Conservation (phyloP, 2,113 vertebrate species). For the Helogale parvula region DNA sequence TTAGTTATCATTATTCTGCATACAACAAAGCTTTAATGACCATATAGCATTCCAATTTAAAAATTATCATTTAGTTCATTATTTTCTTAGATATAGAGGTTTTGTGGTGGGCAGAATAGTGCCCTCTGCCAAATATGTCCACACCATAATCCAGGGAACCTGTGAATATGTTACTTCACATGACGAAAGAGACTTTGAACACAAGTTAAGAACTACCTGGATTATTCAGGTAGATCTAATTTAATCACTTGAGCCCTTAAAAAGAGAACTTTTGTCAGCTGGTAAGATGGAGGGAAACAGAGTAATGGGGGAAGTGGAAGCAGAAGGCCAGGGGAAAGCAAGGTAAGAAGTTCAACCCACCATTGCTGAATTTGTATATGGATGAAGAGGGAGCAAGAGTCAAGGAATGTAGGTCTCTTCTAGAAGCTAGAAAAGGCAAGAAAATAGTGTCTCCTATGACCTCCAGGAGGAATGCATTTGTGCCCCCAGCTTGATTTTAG, state of each 20-base stretch:
- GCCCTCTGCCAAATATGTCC: neutral
- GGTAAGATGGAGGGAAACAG: neutral
- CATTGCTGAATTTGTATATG: neutral
- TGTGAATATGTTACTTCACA: neutral
- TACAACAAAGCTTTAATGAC: neutral
- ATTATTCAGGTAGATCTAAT: neutral
- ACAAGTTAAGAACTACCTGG: neutral
- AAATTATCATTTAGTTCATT: no score
- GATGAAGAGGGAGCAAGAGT: neutral
- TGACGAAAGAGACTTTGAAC: neutral
- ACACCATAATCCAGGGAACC: neutral
- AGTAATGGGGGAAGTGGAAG: neutral
- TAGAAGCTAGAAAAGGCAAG: neutral
- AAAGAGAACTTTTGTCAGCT: neutral
- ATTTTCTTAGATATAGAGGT: neutral
- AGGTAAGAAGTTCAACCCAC: neutral
- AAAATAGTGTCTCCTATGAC: neutral
- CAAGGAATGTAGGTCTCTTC: neutral
- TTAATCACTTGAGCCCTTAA: neutral
- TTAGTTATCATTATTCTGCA: constrained; percentile 8
- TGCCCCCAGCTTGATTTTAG: neutral
- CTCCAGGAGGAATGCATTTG: neutral
- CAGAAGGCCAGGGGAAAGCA: neutral
- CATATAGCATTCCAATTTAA: neutral
- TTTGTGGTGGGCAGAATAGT: neutral